Percentiles rank a stretch among this genome's conserved stretches.
Evolutionary conservation across 2,888 invertebrate species (phyloP).

Genomic region (Tetramorium bicarinatum): DNA sequence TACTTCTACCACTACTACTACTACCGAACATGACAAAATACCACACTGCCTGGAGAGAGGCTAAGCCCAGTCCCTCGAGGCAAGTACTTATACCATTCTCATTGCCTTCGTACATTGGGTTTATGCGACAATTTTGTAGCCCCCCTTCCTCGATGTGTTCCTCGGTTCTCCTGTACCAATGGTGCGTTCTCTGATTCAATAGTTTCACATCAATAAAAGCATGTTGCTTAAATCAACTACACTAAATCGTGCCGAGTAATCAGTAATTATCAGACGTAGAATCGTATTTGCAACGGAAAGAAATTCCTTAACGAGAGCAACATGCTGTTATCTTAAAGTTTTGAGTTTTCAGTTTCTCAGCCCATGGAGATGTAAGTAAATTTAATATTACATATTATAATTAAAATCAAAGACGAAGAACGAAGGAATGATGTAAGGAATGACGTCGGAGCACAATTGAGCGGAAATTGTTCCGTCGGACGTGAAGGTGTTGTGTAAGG

Average conservation of each 20-base stretch:
- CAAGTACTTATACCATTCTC: conserved; percentile 86
- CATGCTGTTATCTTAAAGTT: conserved; percentile 80
- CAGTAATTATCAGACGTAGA: not conserved
- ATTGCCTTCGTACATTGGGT: conserved; percentile 80
- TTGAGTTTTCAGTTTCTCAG: conserved; percentile 78
- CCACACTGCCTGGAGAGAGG: conserved; percentile 86
- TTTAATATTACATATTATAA: conserved; percentile 41
- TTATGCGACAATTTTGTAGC: conserved; percentile 82
- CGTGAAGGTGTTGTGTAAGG: conserved; percentile 9
- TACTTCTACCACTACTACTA: conserved; percentile 85
- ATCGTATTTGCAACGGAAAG: not conserved
- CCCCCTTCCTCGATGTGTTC: conserved; percentile 76
- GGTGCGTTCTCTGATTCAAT: conserved; percentile 75
- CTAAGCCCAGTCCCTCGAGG: conserved; percentile 86
- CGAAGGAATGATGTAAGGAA: conserved; percentile 24
- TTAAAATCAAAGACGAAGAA: conserved; percentile 10
- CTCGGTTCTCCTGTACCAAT: conserved; percentile 71
- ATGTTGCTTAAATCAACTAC: conserved; percentile 69
- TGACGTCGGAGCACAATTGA: conserved; percentile 30
- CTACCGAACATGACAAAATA: conserved; percentile 86
- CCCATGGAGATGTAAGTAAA: conserved; percentile 70
- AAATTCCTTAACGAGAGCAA: conserved; percentile 69
- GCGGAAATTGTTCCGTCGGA: conserved; percentile 30
- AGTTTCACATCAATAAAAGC: conserved; percentile 71
- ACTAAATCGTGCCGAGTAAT: conserved; percentile 10